A percentile compares a stretch with the other conserved stretches of the same genome.
These are phyloP conservation scores for Rhopalosiphum padi DNA, from an alignment of 1,140 invertebrate genomes.

Conservation along the genomic window DNA sequence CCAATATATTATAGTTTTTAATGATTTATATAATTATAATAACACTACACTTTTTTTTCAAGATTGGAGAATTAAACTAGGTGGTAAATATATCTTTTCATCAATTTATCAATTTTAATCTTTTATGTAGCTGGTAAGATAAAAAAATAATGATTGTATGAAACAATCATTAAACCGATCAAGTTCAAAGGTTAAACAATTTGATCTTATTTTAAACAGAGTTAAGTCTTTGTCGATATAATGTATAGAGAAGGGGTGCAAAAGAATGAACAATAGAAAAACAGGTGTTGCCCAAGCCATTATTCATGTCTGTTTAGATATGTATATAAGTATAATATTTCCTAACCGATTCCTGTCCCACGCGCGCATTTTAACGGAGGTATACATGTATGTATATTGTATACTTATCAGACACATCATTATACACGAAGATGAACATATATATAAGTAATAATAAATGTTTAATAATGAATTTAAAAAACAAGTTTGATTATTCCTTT, in stretches of 20 bases:
- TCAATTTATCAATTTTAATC: not conserved
- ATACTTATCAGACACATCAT: slow-evolving; percentile 23
- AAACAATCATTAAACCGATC: not conserved
- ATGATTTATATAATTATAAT: not conserved
- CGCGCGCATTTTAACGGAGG: not conserved
- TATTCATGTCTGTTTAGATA: slow-evolving; percentile 7
- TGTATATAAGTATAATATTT: slow-evolving; percentile 4
- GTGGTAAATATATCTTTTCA: not conserved
- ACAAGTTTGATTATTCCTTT: not conserved
- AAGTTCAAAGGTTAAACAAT: slow-evolving; percentile 25
- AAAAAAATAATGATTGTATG: not conserved
- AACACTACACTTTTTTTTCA: not conserved
- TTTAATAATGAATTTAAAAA: slow-evolving; percentile 1
- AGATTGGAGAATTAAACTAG: not conserved
- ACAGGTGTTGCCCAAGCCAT: slow-evolving; percentile 25
- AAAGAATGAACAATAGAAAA: slow-evolving; percentile 29
- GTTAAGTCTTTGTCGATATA: not conserved
- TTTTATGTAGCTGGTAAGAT: not conserved
- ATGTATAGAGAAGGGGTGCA: too few relatives aligned
- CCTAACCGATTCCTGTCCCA: not conserved
- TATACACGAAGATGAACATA: not conserved
- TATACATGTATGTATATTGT: not conserved
- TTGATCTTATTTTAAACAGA: not conserved
- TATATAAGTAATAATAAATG: not conserved
- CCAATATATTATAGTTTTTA: not conserved